Percentiles rank a stretch among this genome's conserved stretches.
These are phyloP conservation scores for Agelastica alni DNA, from an alignment of 2,888 invertebrate genomes.

Conservation along the genomic window DNA sequence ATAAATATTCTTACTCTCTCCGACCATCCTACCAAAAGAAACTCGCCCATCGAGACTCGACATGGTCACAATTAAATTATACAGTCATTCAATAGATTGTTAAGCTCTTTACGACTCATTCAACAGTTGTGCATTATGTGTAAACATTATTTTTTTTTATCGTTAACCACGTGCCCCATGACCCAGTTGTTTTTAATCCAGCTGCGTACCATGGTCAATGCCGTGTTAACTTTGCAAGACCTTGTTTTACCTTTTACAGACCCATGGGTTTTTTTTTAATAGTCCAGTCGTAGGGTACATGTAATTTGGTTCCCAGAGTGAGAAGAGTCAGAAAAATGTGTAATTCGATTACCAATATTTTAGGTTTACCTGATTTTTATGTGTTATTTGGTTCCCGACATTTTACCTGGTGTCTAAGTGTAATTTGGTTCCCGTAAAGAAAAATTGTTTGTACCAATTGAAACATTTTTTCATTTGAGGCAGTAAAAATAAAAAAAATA, in stretches of 20 bases:
- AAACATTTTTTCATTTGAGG: too few relatives aligned
- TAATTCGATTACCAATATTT: too few relatives aligned
- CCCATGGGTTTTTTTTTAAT: background rate
- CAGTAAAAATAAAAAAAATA: too few relatives aligned
- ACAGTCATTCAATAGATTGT: constrained; percentile 15
- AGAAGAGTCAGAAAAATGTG: too few relatives aligned
- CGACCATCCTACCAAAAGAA: background rate
- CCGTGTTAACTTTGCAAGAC: constrained; percentile 13
- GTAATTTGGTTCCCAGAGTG: too few relatives aligned
- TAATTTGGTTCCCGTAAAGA: too few relatives aligned
- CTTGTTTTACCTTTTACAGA: constrained; percentile 18
- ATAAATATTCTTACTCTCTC: constrained; percentile 5
- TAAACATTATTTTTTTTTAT: constrained; percentile 14
- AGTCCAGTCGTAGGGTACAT: background rate
- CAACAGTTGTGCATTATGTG: constrained; percentile 20
- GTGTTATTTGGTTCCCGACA: too few relatives aligned
- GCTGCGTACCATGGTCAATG: constrained; percentile 19
- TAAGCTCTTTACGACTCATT: constrained; percentile 18
- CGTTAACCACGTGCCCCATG: constrained; percentile 23
- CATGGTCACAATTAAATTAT: constrained; percentile 5
- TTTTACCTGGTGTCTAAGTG: too few relatives aligned
- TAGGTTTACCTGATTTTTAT: too few relatives aligned
- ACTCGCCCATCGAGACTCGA: constrained; percentile 11
- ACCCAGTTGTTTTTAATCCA: constrained; percentile 25
- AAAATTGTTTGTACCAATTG: too few relatives aligned